Evolutionary conservation across 92 coral and sea anemone species (phyloP).

Genomic region (Scolanthus callimorphus): DNA sequence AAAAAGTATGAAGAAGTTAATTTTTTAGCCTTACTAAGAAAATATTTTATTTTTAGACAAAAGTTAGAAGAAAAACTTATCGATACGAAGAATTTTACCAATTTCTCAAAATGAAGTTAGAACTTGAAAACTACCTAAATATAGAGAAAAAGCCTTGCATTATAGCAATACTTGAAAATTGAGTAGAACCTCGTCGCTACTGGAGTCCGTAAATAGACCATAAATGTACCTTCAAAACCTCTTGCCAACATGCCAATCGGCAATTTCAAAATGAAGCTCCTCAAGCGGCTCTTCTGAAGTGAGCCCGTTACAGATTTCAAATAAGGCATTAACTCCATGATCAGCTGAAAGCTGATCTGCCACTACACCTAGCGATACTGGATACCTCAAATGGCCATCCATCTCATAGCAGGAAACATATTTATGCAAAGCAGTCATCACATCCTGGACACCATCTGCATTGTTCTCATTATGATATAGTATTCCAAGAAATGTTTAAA

Average conservation of each 20-base stretch:
- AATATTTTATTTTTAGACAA: no score
- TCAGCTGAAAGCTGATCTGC: constrained; percentile 66
- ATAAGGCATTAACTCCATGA: constrained; percentile 49
- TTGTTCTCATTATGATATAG: constrained; percentile 49
- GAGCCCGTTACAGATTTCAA: constrained; percentile 48
- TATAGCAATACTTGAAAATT: no score
- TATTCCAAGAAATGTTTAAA: constrained; percentile 56
- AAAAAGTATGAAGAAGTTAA: no score
- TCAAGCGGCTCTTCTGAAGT: constrained; percentile 43
- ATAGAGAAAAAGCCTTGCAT: no score
- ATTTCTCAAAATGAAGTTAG: no score
- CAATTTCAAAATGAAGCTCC: constrained; percentile 50
- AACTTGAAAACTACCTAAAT: no score
- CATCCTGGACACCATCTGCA: constrained; percentile 58
- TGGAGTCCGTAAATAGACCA: no score
- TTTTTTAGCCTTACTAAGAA: no score
- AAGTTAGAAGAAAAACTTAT: no score
- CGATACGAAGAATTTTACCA: no score
- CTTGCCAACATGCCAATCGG: constrained; percentile 61
- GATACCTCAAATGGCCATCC: constrained; percentile 35
- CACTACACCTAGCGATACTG: constrained; percentile 43
- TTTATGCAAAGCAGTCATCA: constrained; percentile 32
- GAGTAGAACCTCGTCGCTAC: no score
- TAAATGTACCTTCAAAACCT: constrained; percentile 53
- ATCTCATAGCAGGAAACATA: constrained; percentile 50